Percentiles rank a stretch among this genome's conserved stretches.
Conservation (phyloP, 2,797 vertebrate genomes). For the Steatocranus sp. region DNA sequence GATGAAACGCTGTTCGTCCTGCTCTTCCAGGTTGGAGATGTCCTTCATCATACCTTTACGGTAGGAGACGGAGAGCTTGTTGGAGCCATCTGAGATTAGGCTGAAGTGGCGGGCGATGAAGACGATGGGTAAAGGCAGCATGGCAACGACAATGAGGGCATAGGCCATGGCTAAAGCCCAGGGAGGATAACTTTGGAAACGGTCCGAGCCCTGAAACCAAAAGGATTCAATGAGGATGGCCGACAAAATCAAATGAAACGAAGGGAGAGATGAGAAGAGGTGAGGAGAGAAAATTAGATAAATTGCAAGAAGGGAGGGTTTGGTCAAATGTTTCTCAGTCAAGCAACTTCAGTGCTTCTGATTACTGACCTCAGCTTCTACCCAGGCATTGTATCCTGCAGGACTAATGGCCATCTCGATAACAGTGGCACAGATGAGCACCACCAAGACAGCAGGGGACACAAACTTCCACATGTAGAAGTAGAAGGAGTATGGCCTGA, state of each 20-base stretch:
- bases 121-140: slow-evolving; percentile 89
- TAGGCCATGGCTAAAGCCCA: slow-evolving; percentile 93
- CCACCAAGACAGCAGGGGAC: slow-evolving; percentile 83
- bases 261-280: not conserved
- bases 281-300: not conserved
- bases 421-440: slow-evolving; percentile 82
- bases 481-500: slow-evolving; percentile 87
- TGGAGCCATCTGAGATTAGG: slow-evolving; percentile 91
- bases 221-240: not conserved
- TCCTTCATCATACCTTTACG: slow-evolving; percentile 99
- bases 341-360: not conserved
- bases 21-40: slow-evolving; percentile 94
- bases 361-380: slow-evolving; percentile 84
- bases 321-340: not conserved
- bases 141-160: slow-evolving; percentile 83
- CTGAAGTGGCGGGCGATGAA: slow-evolving; percentile 89
- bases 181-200: slow-evolving; percentile 87
- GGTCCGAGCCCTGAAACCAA: slow-evolving; percentile 82
- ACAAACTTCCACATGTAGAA: slow-evolving; percentile 97
- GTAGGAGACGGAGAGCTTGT: slow-evolving; percentile 94
- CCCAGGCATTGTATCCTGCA: slow-evolving; percentile 94
- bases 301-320: not conserved
- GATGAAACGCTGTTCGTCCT: slow-evolving; percentile 96
- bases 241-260: not conserved
- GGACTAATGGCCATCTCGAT: slow-evolving; percentile 91